These are phyloP conservation scores for Aplidium turbinatum DNA, from an alignment of 23 tunicate species.

Conservation along the genomic window DNA sequence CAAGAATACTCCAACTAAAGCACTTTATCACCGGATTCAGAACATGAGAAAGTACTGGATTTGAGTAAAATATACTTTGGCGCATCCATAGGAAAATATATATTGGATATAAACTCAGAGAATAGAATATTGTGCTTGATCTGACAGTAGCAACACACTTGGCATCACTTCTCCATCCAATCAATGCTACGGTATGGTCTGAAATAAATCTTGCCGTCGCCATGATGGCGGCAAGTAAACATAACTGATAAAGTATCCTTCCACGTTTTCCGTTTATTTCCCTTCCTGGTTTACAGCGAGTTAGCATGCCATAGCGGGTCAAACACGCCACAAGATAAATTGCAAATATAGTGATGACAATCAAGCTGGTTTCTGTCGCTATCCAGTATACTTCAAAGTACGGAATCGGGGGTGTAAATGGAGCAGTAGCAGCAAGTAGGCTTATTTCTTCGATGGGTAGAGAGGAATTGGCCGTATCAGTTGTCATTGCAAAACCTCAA, in stretches of 20 bases:
- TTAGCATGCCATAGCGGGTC: constrained; percentile 45
- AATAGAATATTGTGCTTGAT: constrained; percentile 75
- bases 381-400: constrained; percentile 69
- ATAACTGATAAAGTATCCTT: constrained; percentile 48
- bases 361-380: constrained; percentile 39
- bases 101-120: constrained; percentile 66
- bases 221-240: constrained; percentile 64
- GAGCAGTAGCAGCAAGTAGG: no score
- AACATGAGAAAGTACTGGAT: constrained; percentile 81
- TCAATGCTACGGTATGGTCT: constrained; percentile 72
- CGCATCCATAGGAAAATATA: constrained; percentile 91
- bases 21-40: constrained; percentile 75
- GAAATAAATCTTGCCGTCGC: constrained; percentile 48
- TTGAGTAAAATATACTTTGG: constrained; percentile 89
- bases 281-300: constrained; percentile 70
- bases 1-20: constrained; percentile 64
- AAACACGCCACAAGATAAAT: constrained; percentile 69
- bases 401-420: no score
- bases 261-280: constrained; percentile 74
- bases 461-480: no score
- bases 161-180: constrained; percentile 49
- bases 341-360: constrained; percentile 41
- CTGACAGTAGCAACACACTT: constrained; percentile 56
- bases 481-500: no score
- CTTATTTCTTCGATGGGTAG: no score